Evolutionary conservation across 1,140 invertebrate species (phyloP).

Genomic region (Tachypleus tridentatus): DNA sequence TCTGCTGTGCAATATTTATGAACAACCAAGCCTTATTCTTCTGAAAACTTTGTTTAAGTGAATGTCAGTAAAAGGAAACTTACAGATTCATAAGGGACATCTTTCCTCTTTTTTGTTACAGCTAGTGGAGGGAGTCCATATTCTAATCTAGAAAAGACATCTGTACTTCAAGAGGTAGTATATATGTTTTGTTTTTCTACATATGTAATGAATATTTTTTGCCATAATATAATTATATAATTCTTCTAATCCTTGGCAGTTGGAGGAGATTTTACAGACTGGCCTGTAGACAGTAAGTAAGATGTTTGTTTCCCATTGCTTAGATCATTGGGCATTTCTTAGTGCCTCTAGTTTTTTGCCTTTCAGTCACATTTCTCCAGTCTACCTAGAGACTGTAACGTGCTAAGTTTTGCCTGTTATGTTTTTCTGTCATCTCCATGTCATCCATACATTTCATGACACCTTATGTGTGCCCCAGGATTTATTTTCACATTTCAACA

Average conservation of each 20-base stretch:
- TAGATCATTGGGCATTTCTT: neutral
- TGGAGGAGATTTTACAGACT: conserved; percentile 3
- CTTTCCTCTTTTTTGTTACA: conserved; percentile 24
- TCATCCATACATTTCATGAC: too few species aligned
- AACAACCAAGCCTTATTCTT: too few species aligned
- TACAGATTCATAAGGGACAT: too few species aligned
- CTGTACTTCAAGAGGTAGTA: conserved; percentile 77
- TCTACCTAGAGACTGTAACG: too few species aligned
- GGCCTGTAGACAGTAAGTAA: neutral
- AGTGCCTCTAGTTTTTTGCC: too few species aligned
- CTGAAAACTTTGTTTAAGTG: too few species aligned
- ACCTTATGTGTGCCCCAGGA: too few species aligned
- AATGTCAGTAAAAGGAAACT: too few species aligned
- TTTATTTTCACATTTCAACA: too few species aligned
- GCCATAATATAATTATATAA: neutral
- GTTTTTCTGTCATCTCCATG: too few species aligned
- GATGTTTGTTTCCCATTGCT: neutral
- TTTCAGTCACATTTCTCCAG: neutral
- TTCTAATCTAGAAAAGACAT: conserved; percentile 87
- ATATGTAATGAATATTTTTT: neutral
- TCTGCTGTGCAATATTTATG: too few species aligned
- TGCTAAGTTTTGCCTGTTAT: too few species aligned
- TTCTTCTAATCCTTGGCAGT: neutral
- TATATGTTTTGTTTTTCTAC: neutral
- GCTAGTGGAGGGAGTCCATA: conserved; percentile 72